Percentiles rank a stretch among this genome's conserved stretches.
Evolutionary conservation across 2,797 vertebrate species (phyloP).

Genomic region (Leptoclinus maculatus): DNA sequence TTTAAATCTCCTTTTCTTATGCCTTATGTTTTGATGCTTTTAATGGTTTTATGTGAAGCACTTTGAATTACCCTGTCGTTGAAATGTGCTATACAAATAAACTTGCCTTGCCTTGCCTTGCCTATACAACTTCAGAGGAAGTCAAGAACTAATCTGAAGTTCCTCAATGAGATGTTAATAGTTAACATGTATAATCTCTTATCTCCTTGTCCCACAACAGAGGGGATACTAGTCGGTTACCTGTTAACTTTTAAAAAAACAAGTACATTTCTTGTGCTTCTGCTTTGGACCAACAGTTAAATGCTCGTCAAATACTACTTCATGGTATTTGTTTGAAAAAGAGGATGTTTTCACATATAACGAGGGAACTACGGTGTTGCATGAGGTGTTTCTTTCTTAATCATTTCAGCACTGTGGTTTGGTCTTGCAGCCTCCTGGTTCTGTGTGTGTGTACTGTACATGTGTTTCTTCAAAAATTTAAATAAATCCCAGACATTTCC

Average conservation of each 20-base stretch:
- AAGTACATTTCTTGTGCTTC: not conserved
- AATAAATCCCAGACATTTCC: constrained; percentile 14
- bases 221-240: not conserved
- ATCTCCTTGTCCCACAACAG: not conserved
- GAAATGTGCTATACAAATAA: no score
- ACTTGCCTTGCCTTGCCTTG: no score
- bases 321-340: not conserved
- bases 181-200: not conserved
- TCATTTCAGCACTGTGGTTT: constrained; percentile 31
- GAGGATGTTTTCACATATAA: not conserved
- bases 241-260: not conserved
- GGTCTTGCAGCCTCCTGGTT: not conserved
- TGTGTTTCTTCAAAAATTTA: not conserved
- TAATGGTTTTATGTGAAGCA: no score
- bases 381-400: constrained; percentile 41
- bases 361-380: constrained; percentile 6
- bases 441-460: not conserved
- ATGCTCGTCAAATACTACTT: not conserved
- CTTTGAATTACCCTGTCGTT: no score
- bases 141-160: not conserved
- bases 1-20: no score
- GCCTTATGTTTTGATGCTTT: no score
- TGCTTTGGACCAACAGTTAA: not conserved
- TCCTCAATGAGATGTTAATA: not conserved
- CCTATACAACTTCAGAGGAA: not conserved